Evolutionary conservation across 2,797 vertebrate genomes (phyloP), one percentile per base, ranked within the genome.

Genomic region (Cephalopachus bancanus): DNA sequence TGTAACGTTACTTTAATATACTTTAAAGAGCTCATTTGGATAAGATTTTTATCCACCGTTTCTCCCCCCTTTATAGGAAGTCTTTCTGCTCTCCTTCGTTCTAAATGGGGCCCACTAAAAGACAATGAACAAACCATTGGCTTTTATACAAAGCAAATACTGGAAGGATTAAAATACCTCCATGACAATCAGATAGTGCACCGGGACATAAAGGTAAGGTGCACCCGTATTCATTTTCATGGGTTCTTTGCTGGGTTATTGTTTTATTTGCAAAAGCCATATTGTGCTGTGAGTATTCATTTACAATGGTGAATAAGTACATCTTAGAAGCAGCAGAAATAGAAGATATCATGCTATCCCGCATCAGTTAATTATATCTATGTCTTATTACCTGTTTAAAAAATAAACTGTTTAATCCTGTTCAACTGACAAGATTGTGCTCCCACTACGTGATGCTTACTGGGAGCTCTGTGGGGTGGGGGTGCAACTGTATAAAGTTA

Each of bases 141-240:
- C 93, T 99, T 99, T 99, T 99, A 99, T 98, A 99, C 99, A 30
- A 99, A 99, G 94, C 99, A 99, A 98, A 99, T 99, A 98, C 99
- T 99, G 96, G 99, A 99, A 98, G 99, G 99, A 80, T 99, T 99
- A 97, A 99, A 99, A 97, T 99, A 99, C 97, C 99, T 99, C 94
- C 99, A 99, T 0, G 99, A 99, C 97, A 99, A 99, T 98, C 99
- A 99, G 98, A 99, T 99, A 71, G 99, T 99, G 33, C 99, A 99
- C 98, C 98, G 99, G 96, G 99, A 99, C 98, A 99, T 99, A 98
- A 99, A 99, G 99, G 99, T 99, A 97, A 95, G 94, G 64, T 57
- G 44, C 37, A 1, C 33, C 37, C 9, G 69, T 37, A 84, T 89
- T 84, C 59, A 10, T 80, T 80, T 81, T 95, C 22, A 1, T 62